Evolutionary conservation across 2,113 vertebrate genomes (phyloP).

Genomic region (Entelurus aequoreus): DNA sequence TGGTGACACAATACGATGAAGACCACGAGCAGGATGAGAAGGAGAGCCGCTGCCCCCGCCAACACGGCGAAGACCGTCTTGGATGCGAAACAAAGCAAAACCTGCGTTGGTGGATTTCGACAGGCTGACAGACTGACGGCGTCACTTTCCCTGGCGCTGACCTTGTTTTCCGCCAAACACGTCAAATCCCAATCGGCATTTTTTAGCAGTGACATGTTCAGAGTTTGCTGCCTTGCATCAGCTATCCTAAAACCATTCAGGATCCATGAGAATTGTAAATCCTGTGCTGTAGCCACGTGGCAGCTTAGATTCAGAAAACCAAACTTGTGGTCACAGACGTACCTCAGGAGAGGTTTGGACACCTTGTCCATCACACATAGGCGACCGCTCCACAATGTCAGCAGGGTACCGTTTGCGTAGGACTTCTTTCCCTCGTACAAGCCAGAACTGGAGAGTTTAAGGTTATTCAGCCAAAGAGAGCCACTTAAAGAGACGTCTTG

Average conservation of each 20-base stretch:
- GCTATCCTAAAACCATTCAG: constrained; percentile 23
- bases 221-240: constrained; percentile 27
- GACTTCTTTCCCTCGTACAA: constrained; percentile 24
- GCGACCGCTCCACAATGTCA: constrained; percentile 1
- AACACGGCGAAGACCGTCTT: constrained; percentile 12
- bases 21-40: constrained; percentile 40
- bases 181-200: constrained; percentile 24
- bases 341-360: constrained; percentile 41
- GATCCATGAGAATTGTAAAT: constrained; percentile 42
- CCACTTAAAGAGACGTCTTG: constrained; percentile 35
- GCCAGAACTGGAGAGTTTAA: constrained; percentile 32
- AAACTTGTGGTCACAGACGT: constrained; percentile 33
- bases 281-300: constrained; percentile 13
- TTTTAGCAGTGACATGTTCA: constrained; percentile 36
- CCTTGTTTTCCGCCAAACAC: constrained; percentile 40
- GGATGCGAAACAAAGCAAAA: constrained; percentile 25
- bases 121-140: constrained; percentile 29
- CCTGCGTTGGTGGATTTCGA: background rate
- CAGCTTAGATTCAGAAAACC: constrained; percentile 37
- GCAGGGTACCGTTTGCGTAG: background rate
- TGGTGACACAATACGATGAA: constrained; percentile 20
- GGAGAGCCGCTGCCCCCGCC: constrained; percentile 31
- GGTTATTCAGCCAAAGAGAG: constrained; percentile 42
- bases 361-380: constrained; percentile 49
- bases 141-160: constrained; percentile 40